Evolutionary conservation across 2,113 vertebrate species (phyloP).

Genomic region (Micronisus gabar): DNA sequence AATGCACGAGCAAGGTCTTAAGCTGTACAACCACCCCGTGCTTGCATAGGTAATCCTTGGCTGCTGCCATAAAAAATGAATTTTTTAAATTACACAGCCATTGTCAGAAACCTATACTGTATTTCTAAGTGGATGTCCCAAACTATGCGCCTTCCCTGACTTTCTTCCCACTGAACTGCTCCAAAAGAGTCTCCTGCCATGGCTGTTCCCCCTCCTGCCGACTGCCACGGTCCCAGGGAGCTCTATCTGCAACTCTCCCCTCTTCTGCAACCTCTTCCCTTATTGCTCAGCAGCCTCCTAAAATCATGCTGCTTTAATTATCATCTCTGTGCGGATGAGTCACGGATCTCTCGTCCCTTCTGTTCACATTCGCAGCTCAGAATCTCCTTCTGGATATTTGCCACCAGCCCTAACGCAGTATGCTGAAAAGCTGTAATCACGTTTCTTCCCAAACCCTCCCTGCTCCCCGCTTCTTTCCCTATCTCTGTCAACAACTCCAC

Average conservation of each 20-base stretch:
- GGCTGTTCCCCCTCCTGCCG: background rate
- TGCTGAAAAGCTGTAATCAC: constrained; percentile 22
- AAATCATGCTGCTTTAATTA: constrained; percentile 63
- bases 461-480: background rate
- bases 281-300: constrained; percentile 37
- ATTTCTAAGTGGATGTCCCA: background rate
- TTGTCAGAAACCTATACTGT: background rate
- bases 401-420: constrained; percentile 12
- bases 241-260: background rate
- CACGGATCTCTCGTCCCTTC: constrained; percentile 55
- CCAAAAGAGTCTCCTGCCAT: background rate
- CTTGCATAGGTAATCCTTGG: background rate
- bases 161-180: background rate
- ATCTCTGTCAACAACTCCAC: constrained; percentile 23
- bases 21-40: background rate
- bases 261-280: background rate
- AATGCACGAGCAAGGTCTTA: background rate
- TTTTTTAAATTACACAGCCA: background rate
- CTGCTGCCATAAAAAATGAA: background rate
- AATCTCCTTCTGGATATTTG: constrained; percentile 56
- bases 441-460: constrained; percentile 8
- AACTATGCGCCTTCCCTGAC: background rate
- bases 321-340: constrained; percentile 12
- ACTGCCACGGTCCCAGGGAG: background rate
- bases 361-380: constrained; percentile 36